Base-by-base conservation (phyloP, 2,888 invertebrate species). In the Microplitis deprimator region DNA sequence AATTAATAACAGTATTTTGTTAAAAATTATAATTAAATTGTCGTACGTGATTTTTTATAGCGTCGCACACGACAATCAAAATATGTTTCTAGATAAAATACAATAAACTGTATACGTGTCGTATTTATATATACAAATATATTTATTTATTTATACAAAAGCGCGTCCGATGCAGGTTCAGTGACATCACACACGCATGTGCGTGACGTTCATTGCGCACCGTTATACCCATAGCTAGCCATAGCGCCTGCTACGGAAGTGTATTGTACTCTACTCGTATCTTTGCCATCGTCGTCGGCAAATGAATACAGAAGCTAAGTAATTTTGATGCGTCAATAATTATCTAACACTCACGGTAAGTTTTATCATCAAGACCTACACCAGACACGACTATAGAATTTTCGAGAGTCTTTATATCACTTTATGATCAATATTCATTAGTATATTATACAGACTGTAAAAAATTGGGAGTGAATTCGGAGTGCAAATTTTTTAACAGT, bases 181-280 rank as follows among this genome's bases (percentile, higher is more conserved):
- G 89, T 89, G 89, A 89, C 89, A 89, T 89, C 85, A 84, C 85
- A 86, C 85, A 87, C 86, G 87, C 87, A 85, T 84, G 85, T 89
- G 88, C 89, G 88, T 89, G 89, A 89, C 89, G 88, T 85, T 82
- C 82, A 82, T 81, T 73, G 84, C 84, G 85, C 86, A 89, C 89
- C 89, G 89, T 89, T 89, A 89, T 84, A 81, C 83, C 83, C 85
- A 85, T 85, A 85, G 81, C 81, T 80, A 84, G 84, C 81, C 82
- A 83, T 81, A 86, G 86, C 84, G 82, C 83, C 84, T 83, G 83
- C 84, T 83, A 80, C 82, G 84, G 84, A 84, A 83, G 83, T 84
- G 79, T 80, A 83, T 84, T 84, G 84, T 84, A 81, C 79, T 67
- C 50, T 50, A 50, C 50, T 50, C 50, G 50, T 50, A 50, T 50